These are phyloP conservation scores for Chitala chitala DNA, from an alignment of 2,113 vertebrate genomes.

Conservation along the genomic window DNA sequence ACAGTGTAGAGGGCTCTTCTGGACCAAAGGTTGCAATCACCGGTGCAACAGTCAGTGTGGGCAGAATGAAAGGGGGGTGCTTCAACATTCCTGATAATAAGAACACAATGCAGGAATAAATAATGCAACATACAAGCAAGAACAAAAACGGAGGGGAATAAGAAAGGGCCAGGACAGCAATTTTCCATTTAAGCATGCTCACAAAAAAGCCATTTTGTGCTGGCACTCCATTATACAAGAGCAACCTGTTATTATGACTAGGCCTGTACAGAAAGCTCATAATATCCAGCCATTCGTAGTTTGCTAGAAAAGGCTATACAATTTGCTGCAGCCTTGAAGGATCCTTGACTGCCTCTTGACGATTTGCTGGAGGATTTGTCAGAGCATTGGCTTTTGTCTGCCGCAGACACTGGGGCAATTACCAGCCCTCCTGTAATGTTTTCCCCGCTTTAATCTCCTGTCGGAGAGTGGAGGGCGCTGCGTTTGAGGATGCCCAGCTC, in stretches of 20 bases:
- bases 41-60: conserved; percentile 40
- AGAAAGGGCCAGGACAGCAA: conserved; percentile 38
- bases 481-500: conserved; percentile 64
- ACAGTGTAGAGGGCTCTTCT: conserved; percentile 38
- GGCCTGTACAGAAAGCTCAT: conserved; percentile 60
- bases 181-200: conserved; percentile 55
- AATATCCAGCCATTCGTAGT: conserved; percentile 69
- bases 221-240: conserved; percentile 54
- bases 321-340: conserved; percentile 63
- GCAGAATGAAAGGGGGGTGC: conserved; percentile 5
- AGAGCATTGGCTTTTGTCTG: conserved; percentile 63
- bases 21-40: conserved; percentile 55
- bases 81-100: conserved; percentile 39
- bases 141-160: conserved; percentile 32
- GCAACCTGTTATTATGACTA: conserved; percentile 61
- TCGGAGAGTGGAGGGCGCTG: conserved; percentile 63
- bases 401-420: conserved; percentile 47
- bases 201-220: conserved; percentile 56
- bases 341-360: conserved; percentile 51
- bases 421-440: conserved; percentile 67
- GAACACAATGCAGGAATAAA: conserved; percentile 50
- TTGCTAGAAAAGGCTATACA: conserved; percentile 69
- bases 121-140: conserved; percentile 48
- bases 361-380: conserved; percentile 59
- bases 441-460: conserved; percentile 69